A percentile compares a stretch with the other conserved stretches of the same genome.
These are phyloP conservation scores for Odontothrips loti DNA, from an alignment of 2,888 invertebrate genomes.

Conservation along the genomic window DNA sequence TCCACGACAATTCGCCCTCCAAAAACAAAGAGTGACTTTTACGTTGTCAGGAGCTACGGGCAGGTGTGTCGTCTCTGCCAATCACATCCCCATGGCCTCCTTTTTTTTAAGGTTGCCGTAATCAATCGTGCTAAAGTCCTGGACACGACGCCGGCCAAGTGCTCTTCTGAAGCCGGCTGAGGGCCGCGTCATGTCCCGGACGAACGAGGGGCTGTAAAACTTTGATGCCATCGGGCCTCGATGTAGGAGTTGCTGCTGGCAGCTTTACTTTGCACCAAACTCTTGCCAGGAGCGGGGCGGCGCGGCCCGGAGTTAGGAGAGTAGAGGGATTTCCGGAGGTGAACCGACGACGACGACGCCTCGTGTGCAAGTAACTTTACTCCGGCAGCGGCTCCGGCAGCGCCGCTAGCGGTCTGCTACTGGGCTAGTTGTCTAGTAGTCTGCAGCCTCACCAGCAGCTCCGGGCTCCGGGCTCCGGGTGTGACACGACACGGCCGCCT, in stretches of 20 bases:
- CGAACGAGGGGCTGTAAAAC: neutral
- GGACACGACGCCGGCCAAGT: no score
- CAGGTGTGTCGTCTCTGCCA: no score
- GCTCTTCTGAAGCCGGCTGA: no score
- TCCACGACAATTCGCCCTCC: no score
- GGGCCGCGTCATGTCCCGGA: neutral
- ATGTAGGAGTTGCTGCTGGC: no score
- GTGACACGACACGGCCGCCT: no score
- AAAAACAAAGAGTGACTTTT: no score
- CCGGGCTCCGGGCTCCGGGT: no score
- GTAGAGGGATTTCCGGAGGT: neutral
- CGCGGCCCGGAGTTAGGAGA: neutral
- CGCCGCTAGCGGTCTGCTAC: neutral
- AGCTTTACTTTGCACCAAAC: no score
- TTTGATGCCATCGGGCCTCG: neutral
- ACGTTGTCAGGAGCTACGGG: no score
- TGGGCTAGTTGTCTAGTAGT: neutral
- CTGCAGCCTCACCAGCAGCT: neutral
- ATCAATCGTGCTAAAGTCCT: no score
- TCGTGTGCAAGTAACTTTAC: neutral
- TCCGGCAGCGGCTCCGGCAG: neutral
- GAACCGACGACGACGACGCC: neutral
- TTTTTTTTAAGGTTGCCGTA: neutral
- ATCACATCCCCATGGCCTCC: no score
- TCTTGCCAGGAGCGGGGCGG: neutral